phyloP scores from a whole-genome alignment of 2,888 invertebrate species.

The Brachypterus glaber region DNA sequence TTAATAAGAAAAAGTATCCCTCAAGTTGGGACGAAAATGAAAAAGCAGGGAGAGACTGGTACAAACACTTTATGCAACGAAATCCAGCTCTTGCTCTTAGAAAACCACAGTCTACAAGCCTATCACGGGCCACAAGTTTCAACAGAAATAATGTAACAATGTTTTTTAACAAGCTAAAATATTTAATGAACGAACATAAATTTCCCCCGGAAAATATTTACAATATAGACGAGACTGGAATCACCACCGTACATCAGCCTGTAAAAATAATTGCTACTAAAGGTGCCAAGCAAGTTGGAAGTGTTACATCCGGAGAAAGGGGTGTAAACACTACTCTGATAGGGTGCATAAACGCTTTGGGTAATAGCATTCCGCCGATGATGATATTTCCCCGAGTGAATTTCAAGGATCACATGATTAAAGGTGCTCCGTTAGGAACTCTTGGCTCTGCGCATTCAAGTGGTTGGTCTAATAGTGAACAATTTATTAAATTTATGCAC shows the following conservation, averaged over 20 bases:
- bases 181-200: constrained; percentile 10
- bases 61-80: neutral
- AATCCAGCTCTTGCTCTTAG: neutral
- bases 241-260: constrained; percentile 27
- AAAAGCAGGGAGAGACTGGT: constrained; percentile 2
- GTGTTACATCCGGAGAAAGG: constrained; percentile 25
- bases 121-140: constrained; percentile 8
- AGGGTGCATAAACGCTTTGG: constrained; percentile 9
- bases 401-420: constrained; percentile 10
- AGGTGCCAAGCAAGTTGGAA: constrained; percentile 26
- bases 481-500: constrained; percentile 9
- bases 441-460: constrained; percentile 8
- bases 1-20: constrained; percentile 1
- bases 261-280: constrained; percentile 24
- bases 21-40: constrained; percentile 1
- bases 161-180: constrained; percentile 14
- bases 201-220: constrained; percentile 20
- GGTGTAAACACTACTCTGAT: constrained; percentile 20
- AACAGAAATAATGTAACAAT: constrained; percentile 6
- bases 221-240: constrained; percentile 28
- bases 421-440: constrained; percentile 10
- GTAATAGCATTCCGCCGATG: constrained; percentile 7
- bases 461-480: constrained; percentile 8
- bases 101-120: constrained; percentile 6
- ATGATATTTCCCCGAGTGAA: constrained; percentile 9